phyloP scores from a whole-genome alignment of 2,797 vertebrate genomes.

The Chromis chromis region DNA sequence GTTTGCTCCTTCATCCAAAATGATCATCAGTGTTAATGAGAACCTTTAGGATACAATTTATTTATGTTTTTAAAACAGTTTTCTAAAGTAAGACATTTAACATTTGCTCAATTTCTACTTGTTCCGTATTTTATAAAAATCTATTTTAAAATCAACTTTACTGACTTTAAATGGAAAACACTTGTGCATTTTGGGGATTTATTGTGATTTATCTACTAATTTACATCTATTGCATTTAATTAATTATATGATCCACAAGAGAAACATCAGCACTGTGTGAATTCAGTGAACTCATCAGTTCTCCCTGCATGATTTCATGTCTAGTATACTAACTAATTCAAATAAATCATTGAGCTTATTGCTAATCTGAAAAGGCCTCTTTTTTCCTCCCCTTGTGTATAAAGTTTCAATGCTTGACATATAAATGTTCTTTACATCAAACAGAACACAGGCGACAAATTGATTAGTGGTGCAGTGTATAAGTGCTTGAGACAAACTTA shows the following conservation, averaged over 20 bases:
- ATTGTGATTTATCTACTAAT: neutral
- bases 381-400: neutral
- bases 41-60: neutral
- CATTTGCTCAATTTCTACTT: neutral
- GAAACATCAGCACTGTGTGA: neutral
- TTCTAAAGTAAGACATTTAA: neutral
- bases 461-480: neutral
- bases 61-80: neutral
- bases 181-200: neutral
- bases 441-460: neutral
- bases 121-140: neutral
- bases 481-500: slow-evolving; percentile 79
- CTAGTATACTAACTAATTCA: neutral
- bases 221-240: no score
- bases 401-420: neutral
- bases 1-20: neutral
- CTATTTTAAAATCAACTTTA: no score
- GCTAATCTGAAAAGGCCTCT: neutral
- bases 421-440: neutral
- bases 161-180: neutral
- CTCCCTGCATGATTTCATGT: neutral
- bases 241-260: neutral
- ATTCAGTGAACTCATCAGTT: neutral
- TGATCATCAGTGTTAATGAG: neutral
- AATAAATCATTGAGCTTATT: neutral